phyloP scores from a whole-genome alignment of 2,113 vertebrate genomes.

The Muscicapa adusta region DNA sequence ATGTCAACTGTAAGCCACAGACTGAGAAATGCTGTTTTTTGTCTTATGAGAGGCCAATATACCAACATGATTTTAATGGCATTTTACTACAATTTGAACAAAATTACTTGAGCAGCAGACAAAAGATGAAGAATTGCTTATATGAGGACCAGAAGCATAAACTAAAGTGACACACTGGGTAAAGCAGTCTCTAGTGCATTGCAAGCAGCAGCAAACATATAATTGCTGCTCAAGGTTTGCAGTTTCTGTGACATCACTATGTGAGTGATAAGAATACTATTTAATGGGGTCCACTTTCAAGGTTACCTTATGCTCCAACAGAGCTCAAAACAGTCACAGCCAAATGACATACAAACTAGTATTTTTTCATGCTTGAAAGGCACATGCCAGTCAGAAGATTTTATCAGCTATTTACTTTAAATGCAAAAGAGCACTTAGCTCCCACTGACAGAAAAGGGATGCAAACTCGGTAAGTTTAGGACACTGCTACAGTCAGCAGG shows the following conservation, averaged over 20 bases:
- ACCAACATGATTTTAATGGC: neutral
- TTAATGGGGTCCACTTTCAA: neutral
- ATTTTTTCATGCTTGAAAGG: slow-evolving; percentile 19
- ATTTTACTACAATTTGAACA: neutral
- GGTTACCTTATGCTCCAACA: neutral
- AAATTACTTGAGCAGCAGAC: neutral
- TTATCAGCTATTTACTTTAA: slow-evolving; percentile 25
- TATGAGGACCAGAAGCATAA: neutral
- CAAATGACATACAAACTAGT: neutral
- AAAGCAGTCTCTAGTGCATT: neutral
- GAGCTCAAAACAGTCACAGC: neutral
- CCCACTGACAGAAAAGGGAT: neutral
- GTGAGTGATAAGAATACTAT: neutral
- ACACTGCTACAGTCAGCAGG: neutral
- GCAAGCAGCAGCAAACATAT: neutral
- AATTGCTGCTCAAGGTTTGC: neutral
- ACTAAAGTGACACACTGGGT: neutral
- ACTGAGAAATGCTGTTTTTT: neutral
- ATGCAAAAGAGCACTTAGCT: neutral
- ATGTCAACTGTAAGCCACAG: neutral
- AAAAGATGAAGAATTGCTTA: neutral
- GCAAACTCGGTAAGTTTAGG: neutral
- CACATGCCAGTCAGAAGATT: neutral
- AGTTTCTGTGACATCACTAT: neutral
- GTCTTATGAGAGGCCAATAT: neutral